These are phyloP conservation scores for Microplitis mediator DNA, from an alignment of 1,140 invertebrate genomes.

Conservation along the genomic window DNA sequence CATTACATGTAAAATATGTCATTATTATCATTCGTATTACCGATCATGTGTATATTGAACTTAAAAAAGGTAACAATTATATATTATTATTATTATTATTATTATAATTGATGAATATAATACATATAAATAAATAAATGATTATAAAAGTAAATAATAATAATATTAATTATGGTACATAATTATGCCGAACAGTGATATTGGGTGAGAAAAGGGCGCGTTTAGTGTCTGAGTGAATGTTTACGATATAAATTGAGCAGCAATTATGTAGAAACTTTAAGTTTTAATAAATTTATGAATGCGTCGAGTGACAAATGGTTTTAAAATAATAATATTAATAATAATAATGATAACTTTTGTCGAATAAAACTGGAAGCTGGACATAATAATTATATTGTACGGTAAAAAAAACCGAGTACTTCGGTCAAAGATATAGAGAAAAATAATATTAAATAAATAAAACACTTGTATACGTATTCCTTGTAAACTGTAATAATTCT, in stretches of 20 bases:
- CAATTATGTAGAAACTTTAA: constrained; percentile 23
- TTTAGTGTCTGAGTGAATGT: neutral
- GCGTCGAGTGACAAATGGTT: neutral
- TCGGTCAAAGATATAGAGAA: constrained; percentile 32
- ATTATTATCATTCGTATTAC: constrained; percentile 59
- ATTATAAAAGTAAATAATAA: too few species aligned
- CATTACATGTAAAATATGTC: constrained; percentile 62
- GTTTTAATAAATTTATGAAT: neutral
- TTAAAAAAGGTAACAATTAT: constrained; percentile 26
- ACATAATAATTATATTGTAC: constrained; percentile 22
- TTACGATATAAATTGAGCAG: constrained; percentile 10
- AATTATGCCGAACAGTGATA: constrained; percentile 35
- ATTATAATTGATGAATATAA: neutral
- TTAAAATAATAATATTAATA: neutral
- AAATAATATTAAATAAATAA: constrained; percentile 38
- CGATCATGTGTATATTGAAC: constrained; percentile 59
- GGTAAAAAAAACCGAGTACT: constrained; percentile 13
- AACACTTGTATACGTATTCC: constrained; percentile 64
- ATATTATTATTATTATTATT: neutral
- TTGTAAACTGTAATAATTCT: constrained; percentile 63
- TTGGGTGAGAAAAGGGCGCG: constrained; percentile 23
- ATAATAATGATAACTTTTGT: too few species aligned
- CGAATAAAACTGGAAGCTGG: neutral
- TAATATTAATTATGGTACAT: constrained; percentile 13
- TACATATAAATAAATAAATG: constrained; percentile 31